Conservation (phyloP, 2,888 invertebrate genomes). For the Thysanoteuthis rhombus region DNA sequence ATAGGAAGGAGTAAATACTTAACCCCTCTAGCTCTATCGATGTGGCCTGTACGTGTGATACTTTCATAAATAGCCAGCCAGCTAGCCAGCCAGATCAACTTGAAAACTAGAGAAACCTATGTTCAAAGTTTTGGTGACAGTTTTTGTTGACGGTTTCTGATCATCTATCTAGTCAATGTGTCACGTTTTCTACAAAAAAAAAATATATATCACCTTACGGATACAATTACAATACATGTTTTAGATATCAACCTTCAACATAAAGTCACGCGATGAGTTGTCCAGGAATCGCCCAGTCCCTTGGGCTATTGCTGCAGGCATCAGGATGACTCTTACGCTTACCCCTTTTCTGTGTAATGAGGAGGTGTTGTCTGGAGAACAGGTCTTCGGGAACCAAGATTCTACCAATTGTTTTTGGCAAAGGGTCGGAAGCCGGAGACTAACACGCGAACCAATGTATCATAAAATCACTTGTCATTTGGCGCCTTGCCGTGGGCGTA, state of each 20-base stretch:
- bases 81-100: no score
- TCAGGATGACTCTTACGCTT: background rate
- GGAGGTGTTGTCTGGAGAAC: background rate
- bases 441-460: background rate
- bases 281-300: background rate
- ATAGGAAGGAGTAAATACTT: no score
- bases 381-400: background rate
- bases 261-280: background rate
- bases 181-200: background rate
- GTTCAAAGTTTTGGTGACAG: no score
- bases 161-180: no score
- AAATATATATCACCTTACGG: background rate
- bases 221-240: background rate
- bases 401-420: background rate
- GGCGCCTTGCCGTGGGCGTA: background rate
- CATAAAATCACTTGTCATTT: background rate
- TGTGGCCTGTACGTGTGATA: no score
- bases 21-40: no score
- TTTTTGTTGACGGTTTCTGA: no score
- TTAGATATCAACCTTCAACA: background rate
- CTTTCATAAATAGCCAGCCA: no score
- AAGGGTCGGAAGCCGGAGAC: background rate
- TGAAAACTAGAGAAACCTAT: no score
- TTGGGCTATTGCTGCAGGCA: background rate
- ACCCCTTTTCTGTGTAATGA: background rate